Conservation (phyloP, 2,888 invertebrate species). For the Drosophila formosana region DNA sequence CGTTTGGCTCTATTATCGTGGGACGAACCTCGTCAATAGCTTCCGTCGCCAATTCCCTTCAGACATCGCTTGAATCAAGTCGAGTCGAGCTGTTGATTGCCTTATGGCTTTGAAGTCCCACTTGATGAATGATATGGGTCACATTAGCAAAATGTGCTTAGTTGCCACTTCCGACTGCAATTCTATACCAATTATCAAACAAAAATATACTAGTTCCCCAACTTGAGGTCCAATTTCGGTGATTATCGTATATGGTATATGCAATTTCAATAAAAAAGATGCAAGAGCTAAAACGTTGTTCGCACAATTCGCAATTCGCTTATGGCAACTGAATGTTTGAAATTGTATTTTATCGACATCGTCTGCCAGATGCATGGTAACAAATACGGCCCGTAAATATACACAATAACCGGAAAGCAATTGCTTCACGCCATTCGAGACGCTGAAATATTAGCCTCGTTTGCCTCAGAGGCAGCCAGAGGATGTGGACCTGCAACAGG, state of each 20-base stretch:
- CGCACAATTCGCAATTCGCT: constrained; percentile 34
- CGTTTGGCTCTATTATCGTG: constrained; percentile 59
- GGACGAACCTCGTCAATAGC: constrained; percentile 28
- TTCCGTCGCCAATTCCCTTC: background rate
- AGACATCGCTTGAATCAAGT: constrained; percentile 13
- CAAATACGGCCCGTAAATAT: constrained; percentile 69
- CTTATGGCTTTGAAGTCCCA: constrained; percentile 50
- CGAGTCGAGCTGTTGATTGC: constrained; percentile 35
- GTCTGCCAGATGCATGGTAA: constrained; percentile 63
- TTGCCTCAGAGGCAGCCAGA: constrained; percentile 37
- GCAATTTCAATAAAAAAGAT: background rate
- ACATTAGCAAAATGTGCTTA: constrained; percentile 28
- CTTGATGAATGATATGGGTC: constrained; percentile 45
- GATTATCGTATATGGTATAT: background rate
- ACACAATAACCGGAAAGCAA: constrained; percentile 74
- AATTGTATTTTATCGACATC: constrained; percentile 70
- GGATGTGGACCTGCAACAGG: constrained; percentile 13
- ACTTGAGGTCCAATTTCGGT: background rate
- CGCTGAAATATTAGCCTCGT: constrained; percentile 69
- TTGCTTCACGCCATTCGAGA: constrained; percentile 73
- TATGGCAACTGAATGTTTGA: constrained; percentile 62
- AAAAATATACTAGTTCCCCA: background rate
- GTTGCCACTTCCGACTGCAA: constrained; percentile 19
- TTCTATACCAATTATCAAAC: constrained; percentile 32
- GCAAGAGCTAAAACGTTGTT: constrained; percentile 11